These are phyloP conservation scores for Periparus ater DNA, from an alignment of 2,797 vertebrate species.

Conservation along the genomic window DNA sequence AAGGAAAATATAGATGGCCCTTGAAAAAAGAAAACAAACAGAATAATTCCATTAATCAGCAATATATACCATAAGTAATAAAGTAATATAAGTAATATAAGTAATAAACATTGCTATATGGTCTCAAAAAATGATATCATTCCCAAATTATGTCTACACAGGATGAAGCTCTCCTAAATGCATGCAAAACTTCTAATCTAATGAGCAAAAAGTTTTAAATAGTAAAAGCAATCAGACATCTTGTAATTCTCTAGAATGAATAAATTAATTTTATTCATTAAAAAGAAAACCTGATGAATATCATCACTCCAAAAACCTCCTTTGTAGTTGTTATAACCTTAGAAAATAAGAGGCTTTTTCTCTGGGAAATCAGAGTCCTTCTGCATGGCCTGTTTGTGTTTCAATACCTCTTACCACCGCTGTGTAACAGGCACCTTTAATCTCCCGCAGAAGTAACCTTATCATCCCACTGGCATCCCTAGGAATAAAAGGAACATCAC, in stretches of 20 bases:
- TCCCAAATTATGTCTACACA: neutral
- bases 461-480: neutral
- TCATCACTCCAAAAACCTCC: neutral
- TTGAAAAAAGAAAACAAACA: neutral
- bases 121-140: neutral
- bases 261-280: neutral
- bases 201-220: neutral
- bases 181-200: neutral
- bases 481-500: conserved; percentile 36
- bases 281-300: neutral
- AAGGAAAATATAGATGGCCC: neutral
- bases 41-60: neutral
- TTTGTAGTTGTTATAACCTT: neutral
- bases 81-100: neutral
- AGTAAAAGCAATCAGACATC: neutral
- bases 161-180: neutral
- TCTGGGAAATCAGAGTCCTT: neutral
- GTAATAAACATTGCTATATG: neutral
- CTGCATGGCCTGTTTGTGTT: neutral
- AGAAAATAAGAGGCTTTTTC: conserved; percentile 11
- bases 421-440: neutral
- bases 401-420: neutral
- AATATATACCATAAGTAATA: neutral
- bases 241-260: neutral
- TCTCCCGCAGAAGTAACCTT: neutral